Evolutionary conservation across 2,797 vertebrate species (phyloP).

Genomic region (Austrolebias charrua): DNA sequence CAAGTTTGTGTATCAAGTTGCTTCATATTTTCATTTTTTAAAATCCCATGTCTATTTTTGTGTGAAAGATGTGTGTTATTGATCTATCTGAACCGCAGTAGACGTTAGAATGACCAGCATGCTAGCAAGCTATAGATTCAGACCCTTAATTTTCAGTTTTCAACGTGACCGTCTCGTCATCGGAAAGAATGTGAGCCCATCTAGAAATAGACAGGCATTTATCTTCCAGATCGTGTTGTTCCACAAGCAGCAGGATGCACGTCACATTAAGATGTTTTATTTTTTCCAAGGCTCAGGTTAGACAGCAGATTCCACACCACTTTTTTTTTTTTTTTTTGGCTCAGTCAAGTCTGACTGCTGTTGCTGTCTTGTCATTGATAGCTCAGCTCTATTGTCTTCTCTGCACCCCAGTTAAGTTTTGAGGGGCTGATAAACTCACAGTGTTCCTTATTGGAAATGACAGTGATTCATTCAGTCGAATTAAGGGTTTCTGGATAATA

Average conservation of each 20-base stretch:
- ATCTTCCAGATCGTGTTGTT: constrained; percentile 39
- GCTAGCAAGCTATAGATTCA: constrained; percentile 36
- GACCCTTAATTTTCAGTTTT: constrained; percentile 44
- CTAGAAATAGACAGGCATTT: constrained; percentile 39
- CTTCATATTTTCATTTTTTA: neutral
- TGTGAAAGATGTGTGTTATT: constrained; percentile 47
- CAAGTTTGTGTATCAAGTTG: neutral
- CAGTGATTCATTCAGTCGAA: constrained; percentile 35
- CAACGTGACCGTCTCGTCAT: constrained; percentile 23
- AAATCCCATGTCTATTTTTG: constrained; percentile 6
- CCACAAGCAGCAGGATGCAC: constrained; percentile 46
- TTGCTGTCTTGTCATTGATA: constrained; percentile 47
- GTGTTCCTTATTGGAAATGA: constrained; percentile 21
- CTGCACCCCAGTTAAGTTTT: constrained; percentile 19
- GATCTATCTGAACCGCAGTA: constrained; percentile 58
- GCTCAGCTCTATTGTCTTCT: constrained; percentile 26
- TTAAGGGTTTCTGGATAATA: neutral
- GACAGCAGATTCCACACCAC: constrained; percentile 24
- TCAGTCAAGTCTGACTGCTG: constrained; percentile 23
- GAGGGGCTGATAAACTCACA: constrained; percentile 30
- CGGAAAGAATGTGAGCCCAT: constrained; percentile 58
- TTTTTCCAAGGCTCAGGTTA: constrained; percentile 35
- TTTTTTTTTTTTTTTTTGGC: constrained; percentile 37
- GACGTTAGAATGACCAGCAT: constrained; percentile 42
- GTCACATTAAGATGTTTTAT: constrained; percentile 58